Evolutionary conservation across 1,140 invertebrate genomes (phyloP).

Genomic region (Trypoxylus dichotomus): DNA sequence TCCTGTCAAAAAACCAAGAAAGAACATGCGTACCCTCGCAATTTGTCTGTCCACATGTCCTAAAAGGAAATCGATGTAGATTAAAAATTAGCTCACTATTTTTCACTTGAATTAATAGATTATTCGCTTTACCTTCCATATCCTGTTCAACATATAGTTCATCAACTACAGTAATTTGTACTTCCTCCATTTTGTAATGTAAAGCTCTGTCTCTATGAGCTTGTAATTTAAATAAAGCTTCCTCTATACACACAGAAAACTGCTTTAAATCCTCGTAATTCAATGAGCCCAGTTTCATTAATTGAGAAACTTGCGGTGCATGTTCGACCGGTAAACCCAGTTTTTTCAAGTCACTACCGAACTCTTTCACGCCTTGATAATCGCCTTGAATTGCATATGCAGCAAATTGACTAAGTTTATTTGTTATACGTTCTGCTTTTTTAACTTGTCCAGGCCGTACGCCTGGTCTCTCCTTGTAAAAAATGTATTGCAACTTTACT

Average conservation of each 20-base stretch:
- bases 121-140: constrained; percentile 61
- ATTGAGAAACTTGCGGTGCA: constrained; percentile 92
- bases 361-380: constrained; percentile 86
- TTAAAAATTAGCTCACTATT: neutral
- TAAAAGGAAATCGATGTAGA: constrained; percentile 31
- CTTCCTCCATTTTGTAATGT: constrained; percentile 97
- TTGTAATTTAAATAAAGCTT: constrained; percentile 81
- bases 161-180: constrained; percentile 95
- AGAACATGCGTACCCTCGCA: constrained; percentile 92
- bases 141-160: constrained; percentile 95
- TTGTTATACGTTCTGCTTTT: constrained; percentile 88
- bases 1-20: constrained; percentile 88
- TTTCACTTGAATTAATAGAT: too few species aligned
- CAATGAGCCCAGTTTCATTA: constrained; percentile 93
- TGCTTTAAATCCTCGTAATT: constrained; percentile 87
- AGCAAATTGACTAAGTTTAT: constrained; percentile 90
- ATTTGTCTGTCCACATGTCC: constrained; percentile 89
- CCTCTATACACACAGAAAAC: constrained; percentile 88
- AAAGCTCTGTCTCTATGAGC: constrained; percentile 87
- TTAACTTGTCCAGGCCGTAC: constrained; percentile 94
- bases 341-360: constrained; percentile 89
- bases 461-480: constrained; percentile 97
- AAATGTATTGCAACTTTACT: constrained; percentile 96
- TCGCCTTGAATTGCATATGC: constrained; percentile 92
- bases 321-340: constrained; percentile 96